Percentiles rank a stretch among this genome's conserved stretches.
Conservation (phyloP, 2,797 vertebrate species). For the Acipenser oxyrinchus region DNA sequence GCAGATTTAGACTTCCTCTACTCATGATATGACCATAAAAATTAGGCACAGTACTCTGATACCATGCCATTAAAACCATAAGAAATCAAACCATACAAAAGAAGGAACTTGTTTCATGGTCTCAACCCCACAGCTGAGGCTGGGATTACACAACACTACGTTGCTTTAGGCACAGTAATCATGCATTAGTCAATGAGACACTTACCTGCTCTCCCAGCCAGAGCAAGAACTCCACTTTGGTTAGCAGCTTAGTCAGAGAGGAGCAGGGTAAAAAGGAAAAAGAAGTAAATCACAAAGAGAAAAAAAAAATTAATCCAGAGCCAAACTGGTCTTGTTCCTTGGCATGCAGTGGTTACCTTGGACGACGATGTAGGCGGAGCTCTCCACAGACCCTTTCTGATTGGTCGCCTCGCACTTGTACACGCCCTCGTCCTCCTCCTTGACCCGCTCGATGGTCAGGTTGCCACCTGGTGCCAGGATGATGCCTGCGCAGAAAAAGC, state of each 20-base stretch:
- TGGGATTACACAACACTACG: too few species aligned
- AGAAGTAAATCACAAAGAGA: constrained; percentile 26
- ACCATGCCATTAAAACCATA: too few species aligned
- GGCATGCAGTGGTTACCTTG: constrained; percentile 51
- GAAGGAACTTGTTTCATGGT: too few species aligned
- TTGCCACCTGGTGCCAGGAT: constrained; percentile 72
- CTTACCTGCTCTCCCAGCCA: constrained; percentile 11
- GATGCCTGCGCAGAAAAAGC: constrained; percentile 60
- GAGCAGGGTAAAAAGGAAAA: constrained; percentile 6
- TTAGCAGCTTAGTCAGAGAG: constrained; percentile 14
- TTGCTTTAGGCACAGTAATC: constrained; percentile 11
- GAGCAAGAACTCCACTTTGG: constrained; percentile 12
- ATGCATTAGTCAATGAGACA: constrained; percentile 12
- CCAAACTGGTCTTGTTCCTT: neutral
- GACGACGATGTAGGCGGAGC: constrained; percentile 77
- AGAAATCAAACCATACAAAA: too few species aligned
- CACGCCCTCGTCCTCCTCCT: constrained; percentile 79
- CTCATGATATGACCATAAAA: too few species aligned
- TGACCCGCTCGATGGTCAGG: constrained; percentile 82
- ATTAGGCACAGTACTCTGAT: too few species aligned
- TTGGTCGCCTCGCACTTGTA: constrained; percentile 84
- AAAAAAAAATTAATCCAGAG: constrained; percentile 16
- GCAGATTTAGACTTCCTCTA: too few species aligned
- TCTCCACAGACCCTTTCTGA: constrained; percentile 73
- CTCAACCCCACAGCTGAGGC: too few species aligned